phyloP scores from a whole-genome alignment of 2,888 invertebrate genomes.

The Deilephila elpenor region DNA sequence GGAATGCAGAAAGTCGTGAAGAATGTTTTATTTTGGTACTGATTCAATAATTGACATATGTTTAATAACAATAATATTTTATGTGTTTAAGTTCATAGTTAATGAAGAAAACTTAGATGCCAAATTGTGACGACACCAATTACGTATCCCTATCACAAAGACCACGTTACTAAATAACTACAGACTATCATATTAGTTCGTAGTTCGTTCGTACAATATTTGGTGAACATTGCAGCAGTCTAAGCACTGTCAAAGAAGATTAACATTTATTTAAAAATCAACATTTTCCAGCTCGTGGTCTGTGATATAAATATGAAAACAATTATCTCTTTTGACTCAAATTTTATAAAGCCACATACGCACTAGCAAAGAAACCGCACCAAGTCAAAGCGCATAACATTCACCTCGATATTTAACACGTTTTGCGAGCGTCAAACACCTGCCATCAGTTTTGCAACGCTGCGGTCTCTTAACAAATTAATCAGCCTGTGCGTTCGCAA shows the following conservation, averaged over 20 bases:
- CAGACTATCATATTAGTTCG: too few relatives aligned
- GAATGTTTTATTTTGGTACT: neutral
- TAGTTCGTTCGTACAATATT: too few relatives aligned
- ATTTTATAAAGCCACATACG: neutral
- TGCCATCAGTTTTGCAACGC: slow-evolving; percentile 54
- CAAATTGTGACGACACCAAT: too few relatives aligned
- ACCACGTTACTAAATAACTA: too few relatives aligned
- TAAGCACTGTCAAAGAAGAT: neutral
- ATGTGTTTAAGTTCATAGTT: too few relatives aligned
- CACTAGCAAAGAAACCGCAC: neutral
- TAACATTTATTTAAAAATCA: neutral
- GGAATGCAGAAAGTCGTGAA: neutral
- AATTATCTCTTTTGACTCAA: neutral
- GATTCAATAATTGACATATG: neutral
- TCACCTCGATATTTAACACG: neutral
- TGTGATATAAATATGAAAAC: neutral
- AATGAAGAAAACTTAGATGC: too few relatives aligned
- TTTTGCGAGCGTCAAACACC: neutral
- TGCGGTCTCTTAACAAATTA: slow-evolving; percentile 74
- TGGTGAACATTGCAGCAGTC: too few relatives aligned
- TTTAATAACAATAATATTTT: neutral
- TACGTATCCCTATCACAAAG: too few relatives aligned
- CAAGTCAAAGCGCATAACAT: slow-evolving; percentile 3
- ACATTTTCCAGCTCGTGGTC: neutral
- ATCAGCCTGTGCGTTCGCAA: slow-evolving; percentile 70